Conservation (phyloP, 1,140 invertebrate species). For the Papilio xuthus region DNA sequence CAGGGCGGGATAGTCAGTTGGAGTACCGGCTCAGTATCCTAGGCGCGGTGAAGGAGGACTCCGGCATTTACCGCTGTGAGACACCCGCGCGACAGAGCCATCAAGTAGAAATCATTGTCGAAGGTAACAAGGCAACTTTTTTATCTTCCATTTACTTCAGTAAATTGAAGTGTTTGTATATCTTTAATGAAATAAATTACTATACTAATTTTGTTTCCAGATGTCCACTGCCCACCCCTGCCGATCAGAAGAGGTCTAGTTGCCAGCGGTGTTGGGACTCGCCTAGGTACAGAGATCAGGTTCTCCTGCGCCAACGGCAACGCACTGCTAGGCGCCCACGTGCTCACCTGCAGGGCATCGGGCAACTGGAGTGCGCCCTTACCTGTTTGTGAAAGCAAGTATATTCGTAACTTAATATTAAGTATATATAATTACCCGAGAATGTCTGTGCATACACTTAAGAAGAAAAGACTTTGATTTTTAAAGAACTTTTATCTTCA, state of each 20-base stretch:
- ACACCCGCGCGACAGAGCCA: conserved; percentile 91
- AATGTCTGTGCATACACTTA: background rate
- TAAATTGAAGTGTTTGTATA: too few species aligned
- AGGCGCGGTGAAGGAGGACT: conserved; percentile 89
- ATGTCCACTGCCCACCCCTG: conserved; percentile 88
- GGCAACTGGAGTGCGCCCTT: conserved; percentile 92
- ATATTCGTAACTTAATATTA: background rate
- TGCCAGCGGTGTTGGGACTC: conserved; percentile 86
- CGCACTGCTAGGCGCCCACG: conserved; percentile 87
- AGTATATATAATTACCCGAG: background rate
- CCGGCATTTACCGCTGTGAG: conserved; percentile 90
- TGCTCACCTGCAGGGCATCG: conserved; percentile 88
- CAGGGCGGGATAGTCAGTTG: conserved; percentile 88
- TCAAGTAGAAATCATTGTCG: conserved; percentile 89
- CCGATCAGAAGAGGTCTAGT: conserved; percentile 86
- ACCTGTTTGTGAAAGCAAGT: conserved; percentile 90
- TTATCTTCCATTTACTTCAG: too few species aligned
- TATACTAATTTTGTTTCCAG: conserved; percentile 75
- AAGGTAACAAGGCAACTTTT: conserved; percentile 84
- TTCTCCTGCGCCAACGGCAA: conserved; percentile 93
- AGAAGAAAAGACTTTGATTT: too few species aligned
- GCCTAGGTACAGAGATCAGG: conserved; percentile 87
- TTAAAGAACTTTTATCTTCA: conserved; percentile 49
- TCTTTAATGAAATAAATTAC: too few species aligned
- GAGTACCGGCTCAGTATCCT: conserved; percentile 92